Conservation (phyloP, 2,888 invertebrate species). For the Seira ritae region DNA sequence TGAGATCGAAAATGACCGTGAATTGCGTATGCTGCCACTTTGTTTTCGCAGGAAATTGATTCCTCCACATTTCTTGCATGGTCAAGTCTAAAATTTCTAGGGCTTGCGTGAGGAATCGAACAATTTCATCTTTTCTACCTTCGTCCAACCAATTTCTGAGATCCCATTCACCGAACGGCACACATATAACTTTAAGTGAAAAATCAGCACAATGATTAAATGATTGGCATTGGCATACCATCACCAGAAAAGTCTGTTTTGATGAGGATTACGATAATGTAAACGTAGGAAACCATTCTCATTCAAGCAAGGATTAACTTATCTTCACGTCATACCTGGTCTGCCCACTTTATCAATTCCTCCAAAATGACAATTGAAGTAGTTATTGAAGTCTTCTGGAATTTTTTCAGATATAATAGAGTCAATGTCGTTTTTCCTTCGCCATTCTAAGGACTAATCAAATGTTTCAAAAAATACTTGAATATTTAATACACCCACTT, state of each 20-base stretch:
- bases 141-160: constrained; percentile 42
- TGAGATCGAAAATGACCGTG: constrained; percentile 55
- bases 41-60: constrained; percentile 42
- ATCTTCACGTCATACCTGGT: constrained; percentile 39
- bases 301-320: no score
- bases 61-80: constrained; percentile 53
- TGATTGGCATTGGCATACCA: not conserved
- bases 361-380: constrained; percentile 52
- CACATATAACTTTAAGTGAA: constrained; percentile 41
- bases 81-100: constrained; percentile 55
- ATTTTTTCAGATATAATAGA: constrained; percentile 24
- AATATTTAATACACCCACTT: not conserved
- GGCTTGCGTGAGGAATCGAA: constrained; percentile 44
- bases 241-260: not conserved
- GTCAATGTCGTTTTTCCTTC: constrained; percentile 48
- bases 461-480: constrained; percentile 2
- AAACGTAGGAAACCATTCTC: no score
- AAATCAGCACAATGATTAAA: not conserved
- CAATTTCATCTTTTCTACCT: constrained; percentile 41
- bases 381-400: constrained; percentile 21
- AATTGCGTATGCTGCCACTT: constrained; percentile 50
- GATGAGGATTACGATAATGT: no score
- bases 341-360: constrained; percentile 56
- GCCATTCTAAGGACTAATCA: constrained; percentile 50
- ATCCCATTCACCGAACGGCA: constrained; percentile 61